These are phyloP conservation scores for Lasiurus borealis DNA, from an alignment of 2,113 vertebrate species.

Conservation along the genomic window DNA sequence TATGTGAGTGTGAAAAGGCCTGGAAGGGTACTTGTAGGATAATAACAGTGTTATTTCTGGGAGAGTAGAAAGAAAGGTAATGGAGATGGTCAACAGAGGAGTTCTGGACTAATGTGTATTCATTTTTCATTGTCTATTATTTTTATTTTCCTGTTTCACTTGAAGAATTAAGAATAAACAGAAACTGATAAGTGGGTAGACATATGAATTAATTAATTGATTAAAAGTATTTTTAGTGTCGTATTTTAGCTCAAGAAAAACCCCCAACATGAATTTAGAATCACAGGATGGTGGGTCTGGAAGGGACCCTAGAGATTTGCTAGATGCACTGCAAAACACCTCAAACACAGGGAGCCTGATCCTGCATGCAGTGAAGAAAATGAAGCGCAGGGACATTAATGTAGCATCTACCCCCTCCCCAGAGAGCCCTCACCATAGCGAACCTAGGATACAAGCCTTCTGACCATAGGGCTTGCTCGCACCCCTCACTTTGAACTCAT, in stretches of 20 bases:
- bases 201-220: background rate
- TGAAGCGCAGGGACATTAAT: background rate
- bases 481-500: background rate
- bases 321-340: background rate
- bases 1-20: background rate
- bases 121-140: background rate
- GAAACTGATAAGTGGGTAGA: slow-evolving; percentile 4
- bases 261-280: background rate
- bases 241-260: background rate
- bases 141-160: background rate
- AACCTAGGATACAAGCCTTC: background rate
- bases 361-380: background rate
- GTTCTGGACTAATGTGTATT: background rate
- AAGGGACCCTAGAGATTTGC: background rate
- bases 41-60: background rate
- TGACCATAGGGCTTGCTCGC: no score
- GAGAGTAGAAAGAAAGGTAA: background rate
- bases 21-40: background rate
- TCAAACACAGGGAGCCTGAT: no score
- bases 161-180: background rate
- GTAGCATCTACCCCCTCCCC: no score
- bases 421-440: background rate
- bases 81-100: background rate
- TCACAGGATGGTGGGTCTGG: background rate
- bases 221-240: background rate